phyloP scores from a whole-genome alignment of 2,797 vertebrate species.

The Glyptemys insculpta region DNA sequence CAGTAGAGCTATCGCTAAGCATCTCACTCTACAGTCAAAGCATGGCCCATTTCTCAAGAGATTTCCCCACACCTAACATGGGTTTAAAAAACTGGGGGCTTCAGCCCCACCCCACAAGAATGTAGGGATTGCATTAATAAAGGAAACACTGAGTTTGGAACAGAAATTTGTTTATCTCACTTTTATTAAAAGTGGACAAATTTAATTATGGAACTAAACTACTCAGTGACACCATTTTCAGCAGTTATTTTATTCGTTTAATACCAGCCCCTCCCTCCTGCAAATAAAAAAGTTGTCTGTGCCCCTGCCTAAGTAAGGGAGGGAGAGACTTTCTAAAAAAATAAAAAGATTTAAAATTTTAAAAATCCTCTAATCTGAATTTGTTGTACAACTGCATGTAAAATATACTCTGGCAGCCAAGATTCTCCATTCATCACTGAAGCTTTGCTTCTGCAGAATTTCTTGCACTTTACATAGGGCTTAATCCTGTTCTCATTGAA shows the following conservation, averaged over 20 bases:
- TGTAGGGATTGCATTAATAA: neutral
- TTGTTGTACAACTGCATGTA: neutral
- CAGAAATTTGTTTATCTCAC: neutral
- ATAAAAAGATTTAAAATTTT: neutral
- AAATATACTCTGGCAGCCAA: neutral
- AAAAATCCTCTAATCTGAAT: conserved; percentile 23
- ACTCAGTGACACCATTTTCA: neutral
- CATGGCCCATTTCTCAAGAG: conserved; percentile 12
- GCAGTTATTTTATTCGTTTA: neutral
- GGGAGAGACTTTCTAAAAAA: neutral
- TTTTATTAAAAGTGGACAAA: neutral
- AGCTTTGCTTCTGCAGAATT: neutral
- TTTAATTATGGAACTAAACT: neutral
- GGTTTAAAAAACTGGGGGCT: neutral
- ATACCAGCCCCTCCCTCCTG: neutral
- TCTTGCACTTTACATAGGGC: neutral
- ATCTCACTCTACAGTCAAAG: conserved; percentile 34
- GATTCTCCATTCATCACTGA: neutral
- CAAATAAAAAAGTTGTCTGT: neutral
- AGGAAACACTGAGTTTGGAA: neutral
- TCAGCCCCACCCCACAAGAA: neutral
- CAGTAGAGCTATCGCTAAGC: conserved; percentile 19
- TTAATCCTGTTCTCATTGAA: neutral
- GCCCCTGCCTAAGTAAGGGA: neutral
- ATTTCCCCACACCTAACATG: neutral